Evolutionary conservation across 2,797 vertebrate species (phyloP).

Genomic region (Dendrocincla fuliginosa): DNA sequence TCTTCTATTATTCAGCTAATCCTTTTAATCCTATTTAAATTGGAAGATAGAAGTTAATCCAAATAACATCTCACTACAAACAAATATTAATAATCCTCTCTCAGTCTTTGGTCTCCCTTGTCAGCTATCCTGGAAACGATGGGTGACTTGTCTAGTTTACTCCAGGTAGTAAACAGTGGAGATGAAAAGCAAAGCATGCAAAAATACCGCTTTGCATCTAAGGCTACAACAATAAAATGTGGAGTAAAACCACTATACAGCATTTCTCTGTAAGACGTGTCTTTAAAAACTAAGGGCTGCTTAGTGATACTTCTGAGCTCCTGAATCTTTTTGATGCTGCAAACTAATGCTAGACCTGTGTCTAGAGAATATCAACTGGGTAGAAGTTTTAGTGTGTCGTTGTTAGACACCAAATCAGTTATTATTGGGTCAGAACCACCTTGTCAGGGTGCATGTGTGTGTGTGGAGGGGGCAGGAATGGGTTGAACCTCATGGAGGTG

Average conservation of each 20-base stretch:
- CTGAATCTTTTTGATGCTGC: not conserved
- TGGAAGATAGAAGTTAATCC: conserved; percentile 73
- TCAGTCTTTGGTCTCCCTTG: conserved; percentile 64
- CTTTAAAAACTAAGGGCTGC: not conserved
- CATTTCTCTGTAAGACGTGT: not conserved
- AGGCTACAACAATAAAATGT: not conserved
- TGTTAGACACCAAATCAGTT: not conserved
- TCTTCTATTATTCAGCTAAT: conserved; percentile 75
- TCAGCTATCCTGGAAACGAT: conserved; percentile 55
- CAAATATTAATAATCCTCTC: conserved; percentile 73
- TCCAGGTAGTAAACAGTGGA: conserved; percentile 32
- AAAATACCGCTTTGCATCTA: conserved; percentile 3
- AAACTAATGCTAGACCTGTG: not conserved
- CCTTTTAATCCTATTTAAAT: conserved; percentile 79
- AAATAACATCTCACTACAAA: conserved; percentile 71
- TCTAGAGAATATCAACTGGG: not conserved
- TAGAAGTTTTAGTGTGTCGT: not conserved
- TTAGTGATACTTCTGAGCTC: not conserved
- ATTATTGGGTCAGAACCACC: too few relatives aligned
- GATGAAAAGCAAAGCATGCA: conserved; percentile 11
- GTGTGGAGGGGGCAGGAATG: too few relatives aligned
- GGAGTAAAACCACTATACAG: not conserved
- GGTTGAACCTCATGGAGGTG: too few relatives aligned
- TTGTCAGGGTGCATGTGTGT: too few relatives aligned
- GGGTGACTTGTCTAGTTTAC: conserved; percentile 31